Base-by-base conservation (phyloP, 2,113 vertebrate species). In the Hippocampus abdominalis region DNA sequence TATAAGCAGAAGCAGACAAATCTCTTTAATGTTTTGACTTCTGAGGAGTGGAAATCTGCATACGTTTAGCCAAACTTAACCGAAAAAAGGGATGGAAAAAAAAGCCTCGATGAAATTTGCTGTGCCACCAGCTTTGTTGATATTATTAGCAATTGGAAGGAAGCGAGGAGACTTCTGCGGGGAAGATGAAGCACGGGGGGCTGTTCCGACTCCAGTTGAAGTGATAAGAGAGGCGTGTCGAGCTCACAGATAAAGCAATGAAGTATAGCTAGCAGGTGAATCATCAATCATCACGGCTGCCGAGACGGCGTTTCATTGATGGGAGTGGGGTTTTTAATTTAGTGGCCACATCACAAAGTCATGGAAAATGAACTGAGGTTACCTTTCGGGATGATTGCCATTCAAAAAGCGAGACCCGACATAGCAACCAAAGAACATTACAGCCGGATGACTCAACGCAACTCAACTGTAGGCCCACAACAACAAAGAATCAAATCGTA, bases 21-120 rank as follows among this genome's bases (percentile, higher is more conserved):
- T 71, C 76, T 68, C 59, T 78, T 76, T 81, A 86, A 86, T 81
- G 73, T 80, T 80, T 83, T 73, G 77, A 88, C 87, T 88, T 87
- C 84, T 77, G 46, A 62, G 76, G 53, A 56, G 78, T 83, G 82
- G 89, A 89, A 77, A 78, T 63, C 66, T 68, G 81, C 71, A 84
- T 86, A 84, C 87, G 87, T 87, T 87, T 80, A 84, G 68, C 75
- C 72, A 71, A 79, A 29, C 86, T 84, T 85, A 83, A 89, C 85
- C 83, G 76, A 90, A 84, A 89, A 89, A 83, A 87, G 60, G n/a
- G 61, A 25, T 9, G 8, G n/a, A 56, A 25, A 53, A 56, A 25
- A 11, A 78, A 71, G 15, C 13, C 44, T 16, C 0, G 3, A 2
- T 48, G 76, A 32, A 4, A 4, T 32, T 32, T 32, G 29, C 29